phyloP scores from a whole-genome alignment of 2,113 vertebrate species.

The Damaliscus lunatus region DNA sequence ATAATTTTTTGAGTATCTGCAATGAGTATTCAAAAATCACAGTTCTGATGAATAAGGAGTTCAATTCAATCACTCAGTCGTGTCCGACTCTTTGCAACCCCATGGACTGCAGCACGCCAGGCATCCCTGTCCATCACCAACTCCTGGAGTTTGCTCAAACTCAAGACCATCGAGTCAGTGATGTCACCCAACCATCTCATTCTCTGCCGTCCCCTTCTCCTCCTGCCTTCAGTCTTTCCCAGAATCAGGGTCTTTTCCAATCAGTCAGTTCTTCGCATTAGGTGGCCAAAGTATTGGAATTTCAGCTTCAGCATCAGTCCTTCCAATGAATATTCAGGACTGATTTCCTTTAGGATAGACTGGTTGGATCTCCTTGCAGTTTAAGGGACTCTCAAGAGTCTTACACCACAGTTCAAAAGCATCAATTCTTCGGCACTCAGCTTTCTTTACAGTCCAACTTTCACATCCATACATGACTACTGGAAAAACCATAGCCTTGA shows the following conservation, averaged over 20 bases:
- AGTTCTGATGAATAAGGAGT: background rate
- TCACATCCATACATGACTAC: background rate
- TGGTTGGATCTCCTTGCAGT: background rate
- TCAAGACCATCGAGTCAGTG: accelerated
- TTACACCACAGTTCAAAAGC: background rate
- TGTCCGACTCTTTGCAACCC: background rate
- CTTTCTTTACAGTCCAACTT: background rate
- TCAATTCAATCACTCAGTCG: background rate
- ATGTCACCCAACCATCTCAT: background rate
- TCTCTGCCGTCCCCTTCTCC: background rate
- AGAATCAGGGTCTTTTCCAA: background rate
- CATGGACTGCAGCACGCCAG: background rate
- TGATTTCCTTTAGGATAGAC: background rate
- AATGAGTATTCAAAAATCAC: background rate
- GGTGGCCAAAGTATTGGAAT: background rate
- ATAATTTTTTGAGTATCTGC: background rate
- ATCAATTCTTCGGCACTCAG: background rate
- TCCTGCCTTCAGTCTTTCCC: background rate
- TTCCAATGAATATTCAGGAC: background rate
- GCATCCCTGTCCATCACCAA: background rate
- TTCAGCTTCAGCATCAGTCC: background rate
- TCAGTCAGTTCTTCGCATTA: background rate
- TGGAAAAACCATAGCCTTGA: background rate
- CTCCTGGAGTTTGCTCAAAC: background rate
- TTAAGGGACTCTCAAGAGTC: background rate